phyloP scores from a whole-genome alignment of 2,888 invertebrate genomes.

The Scaeva pyrastri region DNA sequence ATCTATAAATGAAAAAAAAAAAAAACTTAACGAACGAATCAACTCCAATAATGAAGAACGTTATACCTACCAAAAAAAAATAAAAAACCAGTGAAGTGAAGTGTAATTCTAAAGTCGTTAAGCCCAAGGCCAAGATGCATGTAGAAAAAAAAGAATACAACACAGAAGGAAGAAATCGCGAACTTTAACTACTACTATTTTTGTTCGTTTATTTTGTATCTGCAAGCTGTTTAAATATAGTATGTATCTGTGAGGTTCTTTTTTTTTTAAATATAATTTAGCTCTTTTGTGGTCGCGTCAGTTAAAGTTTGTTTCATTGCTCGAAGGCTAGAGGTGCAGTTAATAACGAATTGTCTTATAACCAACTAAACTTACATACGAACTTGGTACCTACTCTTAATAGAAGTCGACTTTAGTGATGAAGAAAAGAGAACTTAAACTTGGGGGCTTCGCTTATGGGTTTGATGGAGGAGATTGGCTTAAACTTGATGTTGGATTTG shows the following conservation, averaged over 20 bases:
- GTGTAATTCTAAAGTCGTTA: conserved; percentile 76
- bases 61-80: conserved; percentile 24
- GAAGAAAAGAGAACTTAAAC: conserved; percentile 56
- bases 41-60: conserved; percentile 71
- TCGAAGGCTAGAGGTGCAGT: conserved; percentile 75
- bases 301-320: conserved; percentile 63
- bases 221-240: conserved; percentile 42
- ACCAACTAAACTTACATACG: background rate
- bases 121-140: conserved; percentile 76
- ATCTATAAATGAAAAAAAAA: conserved; percentile 10
- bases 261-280: conserved; percentile 31
- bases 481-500: no score
- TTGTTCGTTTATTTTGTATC: conserved; percentile 50
- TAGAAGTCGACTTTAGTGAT: conserved; percentile 59
- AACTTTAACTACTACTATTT: conserved; percentile 56
- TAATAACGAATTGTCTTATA: conserved; percentile 75
- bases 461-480: no score
- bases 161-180: conserved; percentile 69
- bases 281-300: conserved; percentile 64
- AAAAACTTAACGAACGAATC: conserved; percentile 58
- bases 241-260: conserved; percentile 26
- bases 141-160: conserved; percentile 50
- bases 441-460: conserved; percentile 44
- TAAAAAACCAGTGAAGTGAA: conserved; percentile 61
- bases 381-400: conserved; percentile 41